These are phyloP conservation scores for Chauna torquata DNA, from an alignment of 2,113 vertebrate species.

Conservation along the genomic window DNA sequence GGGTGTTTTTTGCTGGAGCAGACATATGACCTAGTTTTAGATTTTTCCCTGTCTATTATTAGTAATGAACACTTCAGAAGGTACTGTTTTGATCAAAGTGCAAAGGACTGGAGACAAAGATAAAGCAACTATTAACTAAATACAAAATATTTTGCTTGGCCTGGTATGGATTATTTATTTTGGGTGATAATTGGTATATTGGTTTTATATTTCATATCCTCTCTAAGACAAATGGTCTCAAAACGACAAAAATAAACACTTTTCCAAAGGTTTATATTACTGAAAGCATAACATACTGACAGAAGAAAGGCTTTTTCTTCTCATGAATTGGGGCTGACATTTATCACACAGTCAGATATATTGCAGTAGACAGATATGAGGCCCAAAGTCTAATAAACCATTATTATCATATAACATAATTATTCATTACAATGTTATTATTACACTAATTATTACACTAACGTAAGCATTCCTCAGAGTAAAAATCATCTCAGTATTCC, in stretches of 20 bases:
- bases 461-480: not conserved
- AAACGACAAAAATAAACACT: not conserved
- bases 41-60: not conserved
- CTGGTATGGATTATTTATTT: not conserved
- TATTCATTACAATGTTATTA: not conserved
- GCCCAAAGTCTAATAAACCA: not conserved
- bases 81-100: not conserved
- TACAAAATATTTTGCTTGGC: not conserved
- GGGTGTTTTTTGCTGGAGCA: not conserved
- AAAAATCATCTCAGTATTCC: not conserved
- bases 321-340: not conserved
- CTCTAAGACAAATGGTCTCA: not conserved
- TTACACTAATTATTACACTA: not conserved
- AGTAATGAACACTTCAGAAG: not conserved
- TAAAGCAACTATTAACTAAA: not conserved
- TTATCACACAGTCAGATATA: not conserved
- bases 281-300: not conserved
- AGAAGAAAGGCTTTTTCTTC: not conserved
- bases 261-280: not conserved
- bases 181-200: not conserved
- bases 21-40: not conserved
- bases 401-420: not conserved
- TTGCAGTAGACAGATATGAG: not conserved
- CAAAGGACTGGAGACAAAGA: not conserved
- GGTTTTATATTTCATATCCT: not conserved